Base-by-base conservation (phyloP, 1,140 invertebrate species). In the Triops cancriformis region DNA sequence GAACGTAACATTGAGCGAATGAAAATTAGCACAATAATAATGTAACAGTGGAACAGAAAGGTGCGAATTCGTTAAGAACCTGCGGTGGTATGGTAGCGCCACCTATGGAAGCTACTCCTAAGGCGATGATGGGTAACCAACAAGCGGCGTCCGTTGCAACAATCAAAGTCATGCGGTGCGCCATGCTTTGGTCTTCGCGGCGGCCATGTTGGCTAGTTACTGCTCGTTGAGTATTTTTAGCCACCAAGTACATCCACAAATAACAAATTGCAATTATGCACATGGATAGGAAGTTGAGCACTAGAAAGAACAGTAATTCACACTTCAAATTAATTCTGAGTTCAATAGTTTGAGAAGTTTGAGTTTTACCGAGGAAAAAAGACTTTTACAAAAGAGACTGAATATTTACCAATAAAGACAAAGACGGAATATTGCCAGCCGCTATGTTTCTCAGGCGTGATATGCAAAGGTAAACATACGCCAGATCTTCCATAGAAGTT, bases 391-490 rank as follows among this genome's bases (percentile, higher is more conserved):
- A 18, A 37, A 14, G 72, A 84, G 80, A 77, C 87, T 88, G 5
- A 87, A 28, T 2, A 82, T 81, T 81, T 79, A 84, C 84, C 86
- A 6, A 89, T 82, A 82, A 89, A 89, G 9, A 89, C 83, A 79
- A 87, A 87, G 10, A 89, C 87, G 0, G 88, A 88, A 80, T 89
- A 89, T 81, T 89, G 86, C 88, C 88, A 89, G 23, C 88, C 88
- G 74, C 82, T 85, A 0, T 85, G 87, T 77, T 86, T 85, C 74
- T 86, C 86, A 10, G 85, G 85, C 2, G 87, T 89, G 73, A 89
- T 88, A 80, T 89, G 88, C n/a, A 89, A 82, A 0, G 88, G 87
- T 43, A 89, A 83, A 80, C 88, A 89, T 1, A 89, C 88, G 0
- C 88, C 88, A 0, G 88, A 89, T 26, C 88, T 82, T 1, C 88